Evolutionary conservation across 2,888 invertebrate genomes (phyloP).

Genomic region (Diadegma fenestrale): DNA sequence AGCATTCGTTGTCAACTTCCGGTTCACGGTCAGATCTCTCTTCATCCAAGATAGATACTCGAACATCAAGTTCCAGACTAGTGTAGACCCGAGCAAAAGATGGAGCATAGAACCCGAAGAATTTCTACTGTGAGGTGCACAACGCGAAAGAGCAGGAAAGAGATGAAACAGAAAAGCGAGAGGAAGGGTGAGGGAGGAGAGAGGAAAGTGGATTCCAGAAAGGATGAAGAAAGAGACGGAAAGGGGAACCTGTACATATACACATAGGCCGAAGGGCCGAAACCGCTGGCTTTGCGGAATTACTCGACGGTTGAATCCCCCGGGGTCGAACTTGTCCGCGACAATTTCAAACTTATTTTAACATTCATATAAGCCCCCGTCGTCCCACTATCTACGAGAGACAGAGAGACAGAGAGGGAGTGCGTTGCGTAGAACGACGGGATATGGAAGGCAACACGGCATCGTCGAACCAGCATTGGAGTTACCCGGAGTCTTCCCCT

Average conservation of each 20-base stretch:
- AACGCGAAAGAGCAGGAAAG: slow-evolving; percentile 32
- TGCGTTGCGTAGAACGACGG: slow-evolving; percentile 15
- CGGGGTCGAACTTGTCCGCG: slow-evolving; percentile 84
- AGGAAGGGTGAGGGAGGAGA: slow-evolving; percentile 18
- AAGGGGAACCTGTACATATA: slow-evolving; percentile 30
- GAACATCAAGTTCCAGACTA: slow-evolving; percentile 49
- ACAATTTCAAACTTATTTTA: slow-evolving; percentile 85
- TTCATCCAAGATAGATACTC: slow-evolving; percentile 26
- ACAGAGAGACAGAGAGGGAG: slow-evolving; percentile 24
- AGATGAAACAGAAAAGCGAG: not conserved
- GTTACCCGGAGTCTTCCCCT: slow-evolving; percentile 63
- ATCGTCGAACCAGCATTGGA: slow-evolving; percentile 65
- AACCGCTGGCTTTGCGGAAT: slow-evolving; percentile 83
- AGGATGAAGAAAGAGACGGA: slow-evolving; percentile 33
- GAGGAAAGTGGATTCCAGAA: slow-evolving; percentile 6
- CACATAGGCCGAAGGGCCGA: slow-evolving; percentile 80
- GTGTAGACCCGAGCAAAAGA: slow-evolving; percentile 33
- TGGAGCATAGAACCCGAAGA: slow-evolving; percentile 19
- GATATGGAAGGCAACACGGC: slow-evolving; percentile 51
- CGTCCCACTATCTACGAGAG: slow-evolving; percentile 65
- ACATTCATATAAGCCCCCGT: slow-evolving; percentile 84
- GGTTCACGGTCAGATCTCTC: slow-evolving; percentile 30
- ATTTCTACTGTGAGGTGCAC: slow-evolving; percentile 47
- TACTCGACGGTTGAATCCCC: slow-evolving; percentile 83
- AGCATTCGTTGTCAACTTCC: slow-evolving; percentile 48